These are phyloP conservation scores for Hyposoter dolosus DNA, from an alignment of 2,888 invertebrate genomes.

Conservation along the genomic window DNA sequence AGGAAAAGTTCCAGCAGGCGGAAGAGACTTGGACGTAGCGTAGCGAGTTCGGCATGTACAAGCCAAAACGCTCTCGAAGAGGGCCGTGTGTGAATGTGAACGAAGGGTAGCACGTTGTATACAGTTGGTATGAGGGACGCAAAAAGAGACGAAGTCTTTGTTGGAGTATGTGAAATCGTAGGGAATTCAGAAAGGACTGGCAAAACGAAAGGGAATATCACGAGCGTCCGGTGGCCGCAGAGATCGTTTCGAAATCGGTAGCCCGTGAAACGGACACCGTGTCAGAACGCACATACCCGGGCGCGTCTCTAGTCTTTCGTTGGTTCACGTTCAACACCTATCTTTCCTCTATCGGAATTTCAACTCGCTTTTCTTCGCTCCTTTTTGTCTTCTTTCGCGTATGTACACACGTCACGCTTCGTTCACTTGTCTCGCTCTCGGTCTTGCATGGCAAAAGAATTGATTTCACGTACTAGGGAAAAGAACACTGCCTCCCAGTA, in stretches of 20 bases:
- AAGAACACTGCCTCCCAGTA: slow-evolving; percentile 15
- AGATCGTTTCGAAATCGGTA: slow-evolving; percentile 63
- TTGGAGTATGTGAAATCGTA: slow-evolving; percentile 28
- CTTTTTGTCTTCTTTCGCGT: slow-evolving; percentile 34
- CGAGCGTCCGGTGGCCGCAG: slow-evolving; percentile 54
- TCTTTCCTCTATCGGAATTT: slow-evolving; percentile 43
- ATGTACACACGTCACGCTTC: slow-evolving; percentile 46
- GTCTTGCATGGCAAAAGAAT: slow-evolving; percentile 46
- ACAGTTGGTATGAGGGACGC: slow-evolving; percentile 16
- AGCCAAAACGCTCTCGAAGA: slow-evolving; percentile 30
- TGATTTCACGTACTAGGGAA: slow-evolving; percentile 52
- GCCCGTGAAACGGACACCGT: slow-evolving; percentile 66
- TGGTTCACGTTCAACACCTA: slow-evolving; percentile 35
- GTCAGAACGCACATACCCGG: slow-evolving; percentile 38
- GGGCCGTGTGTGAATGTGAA: slow-evolving; percentile 36
- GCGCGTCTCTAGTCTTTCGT: slow-evolving; percentile 27
- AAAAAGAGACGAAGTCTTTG: slow-evolving; percentile 21
- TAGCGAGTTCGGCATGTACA: slow-evolving; percentile 41
- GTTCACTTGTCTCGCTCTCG: slow-evolving; percentile 31
- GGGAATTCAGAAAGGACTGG: slow-evolving; percentile 43
- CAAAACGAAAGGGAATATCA: slow-evolving; percentile 41
- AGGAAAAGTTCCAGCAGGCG: slow-evolving; percentile 53
- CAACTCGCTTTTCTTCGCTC: slow-evolving; percentile 39
- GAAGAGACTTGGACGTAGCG: slow-evolving; percentile 34
- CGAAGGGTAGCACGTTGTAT: slow-evolving; percentile 17